Conservation (phyloP, 2,113 vertebrate species). For the Pipra filicauda region DNA sequence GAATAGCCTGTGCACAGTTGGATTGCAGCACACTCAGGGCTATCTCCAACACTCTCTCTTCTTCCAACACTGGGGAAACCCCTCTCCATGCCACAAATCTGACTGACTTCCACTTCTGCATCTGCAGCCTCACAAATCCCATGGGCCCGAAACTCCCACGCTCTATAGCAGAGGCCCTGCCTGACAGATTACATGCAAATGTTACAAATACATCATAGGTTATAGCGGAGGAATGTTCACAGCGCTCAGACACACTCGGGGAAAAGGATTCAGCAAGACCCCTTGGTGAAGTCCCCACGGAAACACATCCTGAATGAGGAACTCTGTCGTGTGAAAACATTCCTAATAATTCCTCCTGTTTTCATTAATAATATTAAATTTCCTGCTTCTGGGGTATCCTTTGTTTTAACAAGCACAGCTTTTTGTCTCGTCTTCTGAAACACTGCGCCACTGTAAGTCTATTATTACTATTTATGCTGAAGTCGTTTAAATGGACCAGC, state of each 20-base stretch:
- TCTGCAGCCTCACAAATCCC: slow-evolving; percentile 50
- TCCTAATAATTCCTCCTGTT: slow-evolving; percentile 55
- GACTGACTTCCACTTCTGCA: slow-evolving; percentile 46
- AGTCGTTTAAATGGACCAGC: slow-evolving; percentile 14
- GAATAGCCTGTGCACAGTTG: neutral
- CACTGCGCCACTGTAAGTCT: neutral
- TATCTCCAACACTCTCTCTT: neutral
- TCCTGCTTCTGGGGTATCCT: slow-evolving; percentile 52
- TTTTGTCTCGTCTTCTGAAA: slow-evolving; percentile 19
- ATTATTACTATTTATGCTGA: slow-evolving; percentile 50
- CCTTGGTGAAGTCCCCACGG: neutral
- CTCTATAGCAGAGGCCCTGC: slow-evolving; percentile 17
- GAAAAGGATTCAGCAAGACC: neutral
- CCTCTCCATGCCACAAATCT: neutral
- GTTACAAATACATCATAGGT: slow-evolving; percentile 37
- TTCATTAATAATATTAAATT: slow-evolving; percentile 65
- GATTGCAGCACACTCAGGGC: neutral
- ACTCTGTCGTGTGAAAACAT: slow-evolving; percentile 19
- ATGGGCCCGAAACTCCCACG: neutral
- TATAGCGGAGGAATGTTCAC: neutral
- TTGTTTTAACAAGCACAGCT: slow-evolving; percentile 33
- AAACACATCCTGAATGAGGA: neutral
- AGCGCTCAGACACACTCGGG: neutral
- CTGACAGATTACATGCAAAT: slow-evolving; percentile 48
- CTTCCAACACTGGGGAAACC: neutral